Conservation (phyloP, 1,140 invertebrate genomes). For the Dinoponera quadriceps region DNA sequence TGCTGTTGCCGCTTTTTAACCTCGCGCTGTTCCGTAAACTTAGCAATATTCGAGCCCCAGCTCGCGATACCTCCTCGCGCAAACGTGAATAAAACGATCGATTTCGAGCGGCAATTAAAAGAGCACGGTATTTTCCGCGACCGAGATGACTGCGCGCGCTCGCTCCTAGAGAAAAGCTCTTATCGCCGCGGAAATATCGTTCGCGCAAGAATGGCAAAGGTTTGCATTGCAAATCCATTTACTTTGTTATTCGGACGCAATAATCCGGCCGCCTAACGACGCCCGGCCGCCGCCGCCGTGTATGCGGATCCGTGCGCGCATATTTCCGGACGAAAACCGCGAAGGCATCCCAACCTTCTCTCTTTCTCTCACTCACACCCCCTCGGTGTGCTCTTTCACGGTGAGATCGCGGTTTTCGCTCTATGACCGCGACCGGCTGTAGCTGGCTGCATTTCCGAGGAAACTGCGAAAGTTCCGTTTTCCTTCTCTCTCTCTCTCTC, state of each 20-base stretch:
- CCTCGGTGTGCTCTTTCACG: not conserved
- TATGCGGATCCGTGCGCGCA: slow-evolving; percentile 36
- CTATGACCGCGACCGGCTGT: slow-evolving; percentile 33
- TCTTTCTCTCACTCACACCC: too few relatives aligned
- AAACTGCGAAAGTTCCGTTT: slow-evolving; percentile 61
- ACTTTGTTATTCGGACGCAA: slow-evolving; percentile 74
- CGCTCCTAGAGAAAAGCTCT: not conserved
- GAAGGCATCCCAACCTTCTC: not conserved
- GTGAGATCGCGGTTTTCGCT: slow-evolving; percentile 57
- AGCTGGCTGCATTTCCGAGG: slow-evolving; percentile 23
- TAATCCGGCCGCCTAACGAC: slow-evolving; percentile 58
- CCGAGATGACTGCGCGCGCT: not conserved
- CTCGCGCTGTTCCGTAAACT: not conserved
- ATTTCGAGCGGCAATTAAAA: slow-evolving; percentile 14
- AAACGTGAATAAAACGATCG: not conserved
- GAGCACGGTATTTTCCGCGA: not conserved
- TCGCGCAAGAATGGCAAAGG: slow-evolving; percentile 25
- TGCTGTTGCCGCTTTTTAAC: not conserved
- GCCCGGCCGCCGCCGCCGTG: slow-evolving; percentile 10
- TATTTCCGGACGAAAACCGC: slow-evolving; percentile 69
- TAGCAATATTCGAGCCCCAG: not conserved
- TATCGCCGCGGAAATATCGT: not conserved
- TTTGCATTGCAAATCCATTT: slow-evolving; percentile 78
- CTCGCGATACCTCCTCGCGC: not conserved
- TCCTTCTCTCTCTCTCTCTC: not conserved